These are phyloP conservation scores for Ennomos erosarius DNA, from an alignment of 2,888 invertebrate genomes.

Conservation along the genomic window DNA sequence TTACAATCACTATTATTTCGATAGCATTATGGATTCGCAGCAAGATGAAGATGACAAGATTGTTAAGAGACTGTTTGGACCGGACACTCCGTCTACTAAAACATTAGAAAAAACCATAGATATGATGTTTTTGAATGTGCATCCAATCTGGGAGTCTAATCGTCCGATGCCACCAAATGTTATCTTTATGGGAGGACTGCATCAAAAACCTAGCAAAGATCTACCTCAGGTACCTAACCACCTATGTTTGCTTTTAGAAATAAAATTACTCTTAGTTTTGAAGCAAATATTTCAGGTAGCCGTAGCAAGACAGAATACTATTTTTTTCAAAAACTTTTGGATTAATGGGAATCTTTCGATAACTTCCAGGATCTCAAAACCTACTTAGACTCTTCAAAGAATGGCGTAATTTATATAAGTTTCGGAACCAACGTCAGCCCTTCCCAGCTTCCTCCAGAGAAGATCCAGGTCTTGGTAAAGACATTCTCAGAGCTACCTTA, in stretches of 20 bases:
- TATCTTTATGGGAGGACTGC: slow-evolving; percentile 49
- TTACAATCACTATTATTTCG: slow-evolving; percentile 14
- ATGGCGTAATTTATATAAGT: slow-evolving; percentile 32
- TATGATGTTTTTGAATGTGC: slow-evolving; percentile 42
- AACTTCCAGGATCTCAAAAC: slow-evolving; percentile 44
- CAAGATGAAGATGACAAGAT: slow-evolving; percentile 2
- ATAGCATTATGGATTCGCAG: background rate
- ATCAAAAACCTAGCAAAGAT: slow-evolving; percentile 41
- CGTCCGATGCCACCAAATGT: slow-evolving; percentile 50
- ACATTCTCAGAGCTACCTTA: slow-evolving; percentile 57
- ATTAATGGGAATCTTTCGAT: too few species aligned
- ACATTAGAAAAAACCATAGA: slow-evolving; percentile 33
- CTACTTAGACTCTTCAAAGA: slow-evolving; percentile 35
- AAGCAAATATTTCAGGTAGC: too few species aligned
- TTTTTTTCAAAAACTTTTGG: background rate
- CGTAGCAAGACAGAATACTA: too few species aligned
- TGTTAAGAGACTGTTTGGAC: slow-evolving; percentile 27
- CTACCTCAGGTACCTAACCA: slow-evolving; percentile 24
- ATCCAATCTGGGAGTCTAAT: slow-evolving; percentile 49
- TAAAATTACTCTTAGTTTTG: too few species aligned
- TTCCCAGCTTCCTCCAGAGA: slow-evolving; percentile 39
- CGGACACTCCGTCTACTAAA: slow-evolving; percentile 17
- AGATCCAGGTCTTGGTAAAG: slow-evolving; percentile 38
- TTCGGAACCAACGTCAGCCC: slow-evolving; percentile 39
- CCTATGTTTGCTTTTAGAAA: too few species aligned